Base-by-base conservation (phyloP, 2,888 invertebrate genomes). In the Callinectes sapidus region DNA sequence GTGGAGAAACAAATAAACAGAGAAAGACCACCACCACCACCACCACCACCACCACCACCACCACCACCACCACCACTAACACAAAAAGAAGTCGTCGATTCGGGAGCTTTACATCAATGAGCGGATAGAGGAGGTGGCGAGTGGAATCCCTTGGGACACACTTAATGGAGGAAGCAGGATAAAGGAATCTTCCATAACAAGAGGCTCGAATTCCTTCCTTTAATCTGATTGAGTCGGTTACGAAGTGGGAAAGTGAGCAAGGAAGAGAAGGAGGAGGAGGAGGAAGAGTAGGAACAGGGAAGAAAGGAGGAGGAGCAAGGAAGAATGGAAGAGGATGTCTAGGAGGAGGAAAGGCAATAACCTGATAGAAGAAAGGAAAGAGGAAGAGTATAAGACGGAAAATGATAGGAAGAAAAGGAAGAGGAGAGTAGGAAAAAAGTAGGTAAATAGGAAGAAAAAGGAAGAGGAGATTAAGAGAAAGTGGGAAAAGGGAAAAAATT, bases 251-350 rank as follows among this genome's bases (percentile, higher is more conserved):
- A 39, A 39, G 39, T 39, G 39, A 39, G 39, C 39, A 39, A 81
- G 81, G 81, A 81, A 28, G 81, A 81, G 35, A 35, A 81, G 81
- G 81, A 81, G 81, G 35, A 81, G 81, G 81, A 81, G 35, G 23
- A 81, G 35, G 35, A 35, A 28, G 71, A 77, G 71, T 8, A 77
- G 71, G 81, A 81, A 18, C 16, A 35, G 35, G 81, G 35, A 6
- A 16, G 35, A 6, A 35, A 35, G 35, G 18, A 81, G 35, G 81
- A 81, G 35, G 35, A 81, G 35, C 3, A 81, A 10, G 35, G 35
- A 14, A 14, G 32, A 13, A 32, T 32, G 16, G 35, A 81, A 2
- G 32, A 81, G 35, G 81, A 81, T 14, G 71, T 10, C 28, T 28
- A 28, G 6, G 28, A 28, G 71, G 71, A 77, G 71, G 81, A 81